Conservation (phyloP, 1,140 invertebrate genomes). For the Battus philenor region DNA sequence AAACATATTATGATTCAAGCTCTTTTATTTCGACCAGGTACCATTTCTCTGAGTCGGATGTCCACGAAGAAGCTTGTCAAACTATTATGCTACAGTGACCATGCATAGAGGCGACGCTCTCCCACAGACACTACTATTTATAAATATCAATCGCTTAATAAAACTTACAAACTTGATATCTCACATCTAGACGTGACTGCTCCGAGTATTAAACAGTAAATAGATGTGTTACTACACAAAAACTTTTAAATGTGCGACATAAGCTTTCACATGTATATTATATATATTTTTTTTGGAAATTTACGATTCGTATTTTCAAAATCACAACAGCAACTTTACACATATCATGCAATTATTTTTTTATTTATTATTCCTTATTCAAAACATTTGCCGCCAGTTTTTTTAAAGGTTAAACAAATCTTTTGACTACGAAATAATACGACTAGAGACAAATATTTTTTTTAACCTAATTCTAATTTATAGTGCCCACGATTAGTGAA, state of each 20-base stretch:
- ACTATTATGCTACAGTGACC: constrained; percentile 15
- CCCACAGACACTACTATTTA: constrained; percentile 13
- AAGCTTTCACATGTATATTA: constrained; percentile 50
- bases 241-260: constrained; percentile 58
- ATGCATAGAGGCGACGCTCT: constrained; percentile 3
- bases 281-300: constrained; percentile 15
- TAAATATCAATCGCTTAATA: constrained; percentile 12
- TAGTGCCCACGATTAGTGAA: constrained; percentile 36
- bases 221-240: constrained; percentile 47
- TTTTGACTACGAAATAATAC: constrained; percentile 57
- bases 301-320: constrained; percentile 25
- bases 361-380: constrained; percentile 17
- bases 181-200: constrained; percentile 12
- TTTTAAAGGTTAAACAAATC: constrained; percentile 45
- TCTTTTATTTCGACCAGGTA: constrained; percentile 57
- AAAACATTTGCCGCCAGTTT: constrained; percentile 26
- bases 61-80: constrained; percentile 12
- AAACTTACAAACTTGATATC: constrained; percentile 15
- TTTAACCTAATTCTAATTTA: constrained; percentile 33
- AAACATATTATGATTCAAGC: constrained; percentile 40
- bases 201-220: constrained; percentile 45
- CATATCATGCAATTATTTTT: constrained; percentile 35
- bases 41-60: constrained; percentile 18
- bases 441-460: constrained; percentile 63
- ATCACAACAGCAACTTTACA: constrained; percentile 49